phyloP scores from a whole-genome alignment of 2,797 vertebrate genomes.

The Heterohyrax brucei region DNA sequence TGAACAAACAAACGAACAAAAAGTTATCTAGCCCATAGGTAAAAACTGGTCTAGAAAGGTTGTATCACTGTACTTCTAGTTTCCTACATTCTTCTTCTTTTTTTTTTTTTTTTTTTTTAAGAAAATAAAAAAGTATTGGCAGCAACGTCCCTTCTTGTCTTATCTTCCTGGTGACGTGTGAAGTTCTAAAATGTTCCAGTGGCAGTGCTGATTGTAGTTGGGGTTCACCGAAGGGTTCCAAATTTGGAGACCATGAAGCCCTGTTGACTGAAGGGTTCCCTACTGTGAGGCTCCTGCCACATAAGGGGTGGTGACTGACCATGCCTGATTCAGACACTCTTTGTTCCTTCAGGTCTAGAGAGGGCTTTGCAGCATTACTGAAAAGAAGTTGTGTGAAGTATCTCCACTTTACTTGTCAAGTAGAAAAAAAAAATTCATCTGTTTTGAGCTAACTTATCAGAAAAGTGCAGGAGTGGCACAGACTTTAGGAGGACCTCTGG shows the following conservation, averaged over 20 bases:
- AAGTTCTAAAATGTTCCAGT: conserved; percentile 68
- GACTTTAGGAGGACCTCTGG: neutral
- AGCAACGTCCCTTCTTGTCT: conserved; percentile 63
- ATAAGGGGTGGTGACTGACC: too few species aligned
- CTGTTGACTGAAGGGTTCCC: neutral
- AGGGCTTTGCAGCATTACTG: neutral
- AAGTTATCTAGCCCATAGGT: neutral
- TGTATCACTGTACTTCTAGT: neutral
- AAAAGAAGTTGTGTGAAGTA: neutral
- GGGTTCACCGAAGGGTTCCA: neutral
- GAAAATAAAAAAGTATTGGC: neutral
- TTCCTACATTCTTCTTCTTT: conserved; percentile 29
- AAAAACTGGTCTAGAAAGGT: conserved; percentile 52
- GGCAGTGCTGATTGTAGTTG: neutral
- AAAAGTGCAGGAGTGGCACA: neutral
- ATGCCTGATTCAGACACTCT: neutral
- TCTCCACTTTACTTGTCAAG: conserved; percentile 74
- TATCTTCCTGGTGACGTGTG: conserved; percentile 73
- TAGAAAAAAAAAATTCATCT: conserved; percentile 61
- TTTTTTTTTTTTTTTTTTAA: too few species aligned
- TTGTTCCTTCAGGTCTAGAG: neutral
- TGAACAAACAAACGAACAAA: neutral
- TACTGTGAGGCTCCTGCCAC: neutral
- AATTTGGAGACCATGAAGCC: neutral
- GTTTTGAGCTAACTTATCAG: neutral